Percentiles rank a stretch among this genome's conserved stretches.
Conservation (phyloP, 2,113 vertebrate species). For the Chionomys nivalis region DNA sequence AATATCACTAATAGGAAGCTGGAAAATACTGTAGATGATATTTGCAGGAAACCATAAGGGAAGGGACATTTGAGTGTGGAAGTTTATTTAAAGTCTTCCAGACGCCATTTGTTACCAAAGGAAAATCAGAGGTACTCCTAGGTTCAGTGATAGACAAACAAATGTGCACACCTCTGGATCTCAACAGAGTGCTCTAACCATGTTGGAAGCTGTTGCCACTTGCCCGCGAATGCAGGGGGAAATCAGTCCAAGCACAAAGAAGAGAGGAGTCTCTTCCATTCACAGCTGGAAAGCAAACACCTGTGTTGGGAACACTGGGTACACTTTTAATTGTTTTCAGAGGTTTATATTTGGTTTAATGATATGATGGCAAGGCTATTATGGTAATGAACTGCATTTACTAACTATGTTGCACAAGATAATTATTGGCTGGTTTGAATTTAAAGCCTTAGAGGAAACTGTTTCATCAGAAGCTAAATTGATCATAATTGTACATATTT, state of each 20-base stretch:
- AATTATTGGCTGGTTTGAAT: constrained; percentile 70
- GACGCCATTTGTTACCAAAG: constrained; percentile 17
- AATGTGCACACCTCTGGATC: background rate
- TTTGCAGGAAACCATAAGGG: background rate
- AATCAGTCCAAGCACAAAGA: background rate
- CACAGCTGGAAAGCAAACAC: background rate
- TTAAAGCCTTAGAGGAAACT: constrained; percentile 57
- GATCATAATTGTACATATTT: constrained; percentile 62
- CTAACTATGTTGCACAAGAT: constrained; percentile 51
- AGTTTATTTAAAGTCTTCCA: background rate
- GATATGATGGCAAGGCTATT: constrained; percentile 57
- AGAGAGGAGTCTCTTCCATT: background rate
- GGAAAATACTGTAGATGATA: background rate
- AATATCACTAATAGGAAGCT: background rate
- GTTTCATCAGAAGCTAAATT: constrained; percentile 65
- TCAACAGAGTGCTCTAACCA: background rate
- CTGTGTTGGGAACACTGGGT: background rate
- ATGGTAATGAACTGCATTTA: constrained; percentile 61
- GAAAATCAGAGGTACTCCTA: background rate
- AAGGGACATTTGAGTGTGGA: background rate
- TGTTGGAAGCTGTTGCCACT: constrained; percentile 5
- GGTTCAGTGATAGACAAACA: constrained; percentile 5
- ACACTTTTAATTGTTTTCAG: constrained; percentile 54
- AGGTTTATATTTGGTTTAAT: constrained; percentile 60
- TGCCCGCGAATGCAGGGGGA: background rate